These are phyloP conservation scores for Abrostola tripartita DNA, from an alignment of 2,888 invertebrate species.

Conservation along the genomic window DNA sequence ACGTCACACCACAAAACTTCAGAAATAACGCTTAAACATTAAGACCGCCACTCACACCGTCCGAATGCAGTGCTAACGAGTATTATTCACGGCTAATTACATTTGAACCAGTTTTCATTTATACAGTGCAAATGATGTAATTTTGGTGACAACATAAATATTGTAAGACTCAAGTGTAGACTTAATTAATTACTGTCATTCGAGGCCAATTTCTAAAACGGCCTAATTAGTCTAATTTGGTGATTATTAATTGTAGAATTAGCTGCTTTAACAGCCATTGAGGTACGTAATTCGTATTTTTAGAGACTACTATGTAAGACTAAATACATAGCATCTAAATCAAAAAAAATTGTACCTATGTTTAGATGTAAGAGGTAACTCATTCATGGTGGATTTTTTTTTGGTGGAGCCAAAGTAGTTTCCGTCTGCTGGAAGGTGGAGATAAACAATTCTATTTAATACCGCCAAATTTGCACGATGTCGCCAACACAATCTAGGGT, in stretches of 20 bases:
- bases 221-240: slow-evolving; percentile 15
- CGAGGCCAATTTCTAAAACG: slow-evolving; percentile 44
- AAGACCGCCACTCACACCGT: slow-evolving; percentile 26
- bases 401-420: too few relatives aligned
- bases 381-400: too few relatives aligned
- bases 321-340: too few relatives aligned
- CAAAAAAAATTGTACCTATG: too few relatives aligned
- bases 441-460: too few relatives aligned
- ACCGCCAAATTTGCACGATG: too few relatives aligned
- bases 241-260: background rate
- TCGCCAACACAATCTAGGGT: too few relatives aligned
- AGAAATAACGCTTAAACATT: slow-evolving; percentile 34
- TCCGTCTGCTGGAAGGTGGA: too few relatives aligned
- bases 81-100: slow-evolving; percentile 51
- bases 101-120: slow-evolving; percentile 43
- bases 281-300: background rate
- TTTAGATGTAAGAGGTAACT: too few relatives aligned
- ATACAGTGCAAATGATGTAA: slow-evolving; percentile 39
- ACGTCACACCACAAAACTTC: slow-evolving; percentile 17
- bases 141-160: slow-evolving; percentile 42
- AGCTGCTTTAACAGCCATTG: background rate
- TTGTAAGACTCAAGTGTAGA: slow-evolving; percentile 22
- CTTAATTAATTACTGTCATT: slow-evolving; percentile 26
- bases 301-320: background rate
- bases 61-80: slow-evolving; percentile 9